Conservation (phyloP, 2,888 invertebrate species). For the Drosophila dives region DNA sequence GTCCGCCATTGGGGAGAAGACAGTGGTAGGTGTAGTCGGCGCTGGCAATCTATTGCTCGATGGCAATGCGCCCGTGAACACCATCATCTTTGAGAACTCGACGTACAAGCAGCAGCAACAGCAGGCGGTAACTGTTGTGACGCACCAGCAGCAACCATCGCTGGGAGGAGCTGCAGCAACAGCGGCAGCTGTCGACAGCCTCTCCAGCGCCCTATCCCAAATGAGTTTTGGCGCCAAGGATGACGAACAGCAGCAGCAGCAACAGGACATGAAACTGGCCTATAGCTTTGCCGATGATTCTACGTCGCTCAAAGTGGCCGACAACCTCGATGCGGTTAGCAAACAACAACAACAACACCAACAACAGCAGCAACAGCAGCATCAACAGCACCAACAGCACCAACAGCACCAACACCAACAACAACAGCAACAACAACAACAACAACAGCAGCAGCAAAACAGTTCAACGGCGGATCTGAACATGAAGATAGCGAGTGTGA, state of each 20-base stretch:
- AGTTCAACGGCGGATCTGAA: constrained; percentile 95
- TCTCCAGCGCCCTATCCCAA: constrained; percentile 87
- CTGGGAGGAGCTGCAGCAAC: constrained; percentile 30
- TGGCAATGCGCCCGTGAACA: constrained; percentile 92
- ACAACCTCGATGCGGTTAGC: constrained; percentile 83
- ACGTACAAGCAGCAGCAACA: constrained; percentile 90
- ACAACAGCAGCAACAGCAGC: constrained; percentile 85
- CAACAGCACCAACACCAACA: constrained; percentile 73
- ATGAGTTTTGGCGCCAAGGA: constrained; percentile 86
- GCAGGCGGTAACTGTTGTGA: constrained; percentile 29
- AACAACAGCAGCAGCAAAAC: constrained; percentile 86
- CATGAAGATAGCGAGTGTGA: constrained; percentile 97
- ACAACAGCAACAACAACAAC: constrained; percentile 71
- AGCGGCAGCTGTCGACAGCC: constrained; percentile 83
- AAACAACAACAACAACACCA: constrained; percentile 57
- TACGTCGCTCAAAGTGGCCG: constrained; percentile 62
- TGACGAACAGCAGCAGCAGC: constrained; percentile 86
- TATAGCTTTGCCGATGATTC: constrained; percentile 91
- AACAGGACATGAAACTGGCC: constrained; percentile 95
- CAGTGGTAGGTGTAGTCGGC: constrained; percentile 48
- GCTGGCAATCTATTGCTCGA: constrained; percentile 86
- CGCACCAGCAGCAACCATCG: constrained; percentile 31
- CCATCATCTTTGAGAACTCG: constrained; percentile 96
- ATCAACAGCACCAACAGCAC: constrained; percentile 85
- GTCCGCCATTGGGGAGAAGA: constrained; percentile 70